Evolutionary conservation across 2,888 invertebrate species (phyloP).

Genomic region (Eremobia ochroleuca): DNA sequence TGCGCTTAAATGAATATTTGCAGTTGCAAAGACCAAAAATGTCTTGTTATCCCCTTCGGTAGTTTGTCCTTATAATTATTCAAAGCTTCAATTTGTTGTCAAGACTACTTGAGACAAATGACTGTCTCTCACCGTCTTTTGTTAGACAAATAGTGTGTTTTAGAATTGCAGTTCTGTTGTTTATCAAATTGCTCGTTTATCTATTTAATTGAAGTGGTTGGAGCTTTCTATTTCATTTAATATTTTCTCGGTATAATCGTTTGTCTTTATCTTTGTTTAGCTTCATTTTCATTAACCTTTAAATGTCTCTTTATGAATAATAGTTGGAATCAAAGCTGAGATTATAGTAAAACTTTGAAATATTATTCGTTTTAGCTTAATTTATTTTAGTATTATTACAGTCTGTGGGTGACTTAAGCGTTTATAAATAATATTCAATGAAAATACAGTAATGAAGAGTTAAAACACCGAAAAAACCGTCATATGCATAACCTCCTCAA

Average conservation of each 20-base stretch:
- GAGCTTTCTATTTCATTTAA: constrained; percentile 35
- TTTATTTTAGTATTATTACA: constrained; percentile 24
- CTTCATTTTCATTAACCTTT: constrained; percentile 31
- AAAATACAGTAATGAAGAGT: background rate
- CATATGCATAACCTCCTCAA: background rate
- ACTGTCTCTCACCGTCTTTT: constrained; percentile 59
- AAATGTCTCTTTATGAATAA: constrained; percentile 41
- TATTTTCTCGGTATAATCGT: constrained; percentile 30
- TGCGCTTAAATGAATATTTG: constrained; percentile 11
- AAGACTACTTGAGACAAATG: constrained; percentile 62
- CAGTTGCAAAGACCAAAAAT: background rate
- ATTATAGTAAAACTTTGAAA: constrained; percentile 35
- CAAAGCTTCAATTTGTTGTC: constrained; percentile 58
- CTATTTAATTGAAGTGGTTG: constrained; percentile 46
- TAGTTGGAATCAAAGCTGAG: constrained; percentile 21
- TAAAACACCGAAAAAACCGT: background rate
- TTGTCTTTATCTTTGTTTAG: constrained; percentile 31
- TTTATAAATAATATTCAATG: background rate
- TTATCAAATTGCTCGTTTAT: constrained; percentile 31
- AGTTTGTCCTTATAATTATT: constrained; percentile 67
- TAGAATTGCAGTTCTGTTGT: constrained; percentile 46
- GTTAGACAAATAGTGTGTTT: constrained; percentile 57
- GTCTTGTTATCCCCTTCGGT: constrained; percentile 54
- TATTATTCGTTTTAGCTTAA: constrained; percentile 21
- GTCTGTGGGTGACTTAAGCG: background rate